A percentile compares a stretch with the other conserved stretches of the same genome.
phyloP scores from a whole-genome alignment of 2,888 invertebrate genomes.

The Oxycera nigricornis region DNA sequence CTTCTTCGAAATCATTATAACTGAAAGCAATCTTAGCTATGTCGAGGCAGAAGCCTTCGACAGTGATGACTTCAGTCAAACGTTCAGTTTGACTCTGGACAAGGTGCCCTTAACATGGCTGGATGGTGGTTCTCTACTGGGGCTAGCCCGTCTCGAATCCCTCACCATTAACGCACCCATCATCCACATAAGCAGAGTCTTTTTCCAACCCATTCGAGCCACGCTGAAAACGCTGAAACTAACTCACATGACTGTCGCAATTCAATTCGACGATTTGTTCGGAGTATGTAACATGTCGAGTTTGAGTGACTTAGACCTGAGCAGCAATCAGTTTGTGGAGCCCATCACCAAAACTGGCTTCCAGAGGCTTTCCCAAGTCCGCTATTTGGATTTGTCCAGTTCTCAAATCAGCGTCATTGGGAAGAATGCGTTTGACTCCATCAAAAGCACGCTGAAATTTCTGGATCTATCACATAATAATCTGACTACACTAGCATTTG shows the following conservation, averaged over 20 bases:
- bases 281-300: slow-evolving; percentile 50
- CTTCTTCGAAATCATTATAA: slow-evolving; percentile 50
- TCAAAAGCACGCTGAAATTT: slow-evolving; percentile 49
- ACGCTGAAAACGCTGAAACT: slow-evolving; percentile 52
- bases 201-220: slow-evolving; percentile 56
- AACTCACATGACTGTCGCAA: slow-evolving; percentile 49
- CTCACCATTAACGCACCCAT: slow-evolving; percentile 51
- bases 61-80: slow-evolving; percentile 51
- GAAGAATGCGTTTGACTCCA: slow-evolving; percentile 52
- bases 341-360: slow-evolving; percentile 51
- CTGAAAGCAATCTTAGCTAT: slow-evolving; percentile 46
- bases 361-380: slow-evolving; percentile 51
- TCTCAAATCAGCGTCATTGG: slow-evolving; percentile 52
- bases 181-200: slow-evolving; percentile 49
- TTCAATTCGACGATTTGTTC: slow-evolving; percentile 50
- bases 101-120: slow-evolving; percentile 49
- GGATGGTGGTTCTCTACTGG: slow-evolving; percentile 53
- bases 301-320: slow-evolving; percentile 53
- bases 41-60: slow-evolving; percentile 54
- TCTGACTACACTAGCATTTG: slow-evolving; percentile 50
- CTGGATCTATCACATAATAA: slow-evolving; percentile 54
- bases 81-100: slow-evolving; percentile 49
- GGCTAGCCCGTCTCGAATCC: slow-evolving; percentile 51
- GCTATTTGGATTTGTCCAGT: slow-evolving; percentile 50
- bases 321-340: slow-evolving; percentile 52